Percentiles rank a stretch among this genome's conserved stretches.
phyloP scores from a whole-genome alignment of 2,797 vertebrate genomes.

The Eulemur mongoz region DNA sequence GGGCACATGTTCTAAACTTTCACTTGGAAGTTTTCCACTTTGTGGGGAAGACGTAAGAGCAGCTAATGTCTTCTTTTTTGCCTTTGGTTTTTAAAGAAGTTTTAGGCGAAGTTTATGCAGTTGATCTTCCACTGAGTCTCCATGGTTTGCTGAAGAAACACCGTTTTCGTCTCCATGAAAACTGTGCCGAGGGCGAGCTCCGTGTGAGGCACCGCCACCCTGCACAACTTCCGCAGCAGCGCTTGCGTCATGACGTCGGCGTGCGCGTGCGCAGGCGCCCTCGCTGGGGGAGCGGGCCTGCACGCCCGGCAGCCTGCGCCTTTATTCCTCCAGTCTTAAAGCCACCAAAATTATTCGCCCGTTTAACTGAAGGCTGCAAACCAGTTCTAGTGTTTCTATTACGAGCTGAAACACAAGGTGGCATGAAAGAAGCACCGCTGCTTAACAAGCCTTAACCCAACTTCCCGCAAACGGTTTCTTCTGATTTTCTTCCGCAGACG shows the following conservation, averaged over 20 bases:
- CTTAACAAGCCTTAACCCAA: conserved; percentile 84
- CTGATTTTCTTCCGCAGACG: conserved; percentile 58
- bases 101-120: conserved; percentile 91
- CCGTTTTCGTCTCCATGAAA: not conserved
- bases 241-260: too few species aligned
- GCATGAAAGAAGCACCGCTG: conserved; percentile 81
- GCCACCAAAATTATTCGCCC: conserved; percentile 90
- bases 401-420: conserved; percentile 77
- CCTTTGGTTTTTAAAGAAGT: conserved; percentile 93
- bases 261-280: not conserved
- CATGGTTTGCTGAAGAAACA: conserved; percentile 34
- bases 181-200: not conserved
- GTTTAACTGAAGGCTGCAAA: conserved; percentile 85
- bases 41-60: conserved; percentile 82
- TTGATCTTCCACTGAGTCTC: conserved; percentile 73
- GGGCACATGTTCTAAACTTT: not conserved
- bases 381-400: conserved; percentile 72
- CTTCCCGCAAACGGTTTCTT: conserved; percentile 83
- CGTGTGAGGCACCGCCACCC: not conserved
- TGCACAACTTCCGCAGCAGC: not conserved
- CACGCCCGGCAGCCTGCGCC: not conserved
- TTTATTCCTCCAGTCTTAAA: conserved; percentile 85
- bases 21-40: conserved; percentile 41
- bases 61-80: conserved; percentile 94
- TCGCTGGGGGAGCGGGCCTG: not conserved